Conservation (phyloP, 2,888 invertebrate species). For the Epsilonema sp. region DNA sequence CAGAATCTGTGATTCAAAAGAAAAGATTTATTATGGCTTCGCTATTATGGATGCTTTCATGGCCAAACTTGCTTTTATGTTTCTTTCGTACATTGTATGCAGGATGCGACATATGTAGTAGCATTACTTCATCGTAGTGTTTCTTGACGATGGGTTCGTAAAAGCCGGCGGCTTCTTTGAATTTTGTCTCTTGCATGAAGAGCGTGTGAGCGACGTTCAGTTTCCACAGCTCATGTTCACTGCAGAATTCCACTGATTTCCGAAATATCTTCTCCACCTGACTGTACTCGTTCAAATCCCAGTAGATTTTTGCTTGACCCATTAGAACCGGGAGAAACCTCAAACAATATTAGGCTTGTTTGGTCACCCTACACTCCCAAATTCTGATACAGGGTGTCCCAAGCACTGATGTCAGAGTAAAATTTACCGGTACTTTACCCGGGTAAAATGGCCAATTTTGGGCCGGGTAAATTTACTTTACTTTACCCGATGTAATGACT, state of each 20-base stretch:
- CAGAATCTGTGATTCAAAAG: slow-evolving; percentile 44
- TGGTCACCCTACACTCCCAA: not conserved
- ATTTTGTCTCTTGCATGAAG: slow-evolving; percentile 97
- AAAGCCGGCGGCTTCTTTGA: slow-evolving; percentile 88
- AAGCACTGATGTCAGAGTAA: too few species aligned
- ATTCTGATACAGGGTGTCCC: not conserved
- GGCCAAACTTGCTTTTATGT: too few species aligned
- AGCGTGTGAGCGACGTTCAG: slow-evolving; percentile 93
- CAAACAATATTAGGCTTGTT: too few species aligned
- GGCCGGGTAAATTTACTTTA: too few species aligned
- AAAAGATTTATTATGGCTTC: too few species aligned
- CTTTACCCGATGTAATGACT: too few species aligned
- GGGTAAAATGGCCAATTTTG: too few species aligned
- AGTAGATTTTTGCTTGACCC: slow-evolving; percentile 96
- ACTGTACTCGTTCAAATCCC: slow-evolving; percentile 84
- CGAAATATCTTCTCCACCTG: slow-evolving; percentile 91
- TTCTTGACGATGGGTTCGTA: slow-evolving; percentile 93
- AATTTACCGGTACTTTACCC: too few species aligned
- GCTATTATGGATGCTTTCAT: too few species aligned
- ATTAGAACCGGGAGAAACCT: slow-evolving; percentile 92
- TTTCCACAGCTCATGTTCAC: slow-evolving; percentile 88
- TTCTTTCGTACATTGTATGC: too few species aligned
- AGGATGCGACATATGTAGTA: too few species aligned
- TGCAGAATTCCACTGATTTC: slow-evolving; percentile 91
- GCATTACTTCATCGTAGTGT: slow-evolving; percentile 57